Conservation (phyloP, 2,113 vertebrate species). For the Addax nasomaculatus region DNA sequence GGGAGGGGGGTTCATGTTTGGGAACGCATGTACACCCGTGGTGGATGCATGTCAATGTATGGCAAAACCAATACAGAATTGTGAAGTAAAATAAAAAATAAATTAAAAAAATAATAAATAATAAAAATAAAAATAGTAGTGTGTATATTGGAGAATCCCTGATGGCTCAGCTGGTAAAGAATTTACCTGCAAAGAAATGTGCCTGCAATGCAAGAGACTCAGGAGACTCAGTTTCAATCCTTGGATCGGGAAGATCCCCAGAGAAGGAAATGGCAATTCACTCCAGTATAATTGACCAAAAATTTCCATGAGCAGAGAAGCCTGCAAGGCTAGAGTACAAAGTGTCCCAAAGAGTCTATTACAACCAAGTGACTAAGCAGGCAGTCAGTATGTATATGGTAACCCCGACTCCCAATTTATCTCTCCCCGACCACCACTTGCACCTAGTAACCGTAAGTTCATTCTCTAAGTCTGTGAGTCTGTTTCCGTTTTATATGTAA, state of each 20-base stretch:
- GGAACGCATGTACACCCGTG: no score
- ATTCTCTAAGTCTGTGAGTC: background rate
- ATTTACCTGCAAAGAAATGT: background rate
- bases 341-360: background rate
- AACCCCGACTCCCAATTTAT: background rate
- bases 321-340: background rate
- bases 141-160: background rate
- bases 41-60: no score
- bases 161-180: background rate
- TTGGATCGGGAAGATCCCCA: accelerated
- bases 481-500: background rate
- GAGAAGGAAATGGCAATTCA: background rate
- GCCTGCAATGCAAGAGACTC: background rate
- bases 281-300: background rate
- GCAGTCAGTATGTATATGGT: background rate
- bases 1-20: no score
- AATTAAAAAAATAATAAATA: no score
- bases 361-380: background rate
- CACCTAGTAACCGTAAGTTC: background rate
- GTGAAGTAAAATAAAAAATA: no score
- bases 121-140: background rate
- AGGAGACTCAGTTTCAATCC: background rate
- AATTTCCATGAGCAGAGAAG: background rate
- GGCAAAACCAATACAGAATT: no score
- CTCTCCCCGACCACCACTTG: background rate